phyloP scores from a whole-genome alignment of 2,113 vertebrate species.

The Beaufortia kweichowensis region DNA sequence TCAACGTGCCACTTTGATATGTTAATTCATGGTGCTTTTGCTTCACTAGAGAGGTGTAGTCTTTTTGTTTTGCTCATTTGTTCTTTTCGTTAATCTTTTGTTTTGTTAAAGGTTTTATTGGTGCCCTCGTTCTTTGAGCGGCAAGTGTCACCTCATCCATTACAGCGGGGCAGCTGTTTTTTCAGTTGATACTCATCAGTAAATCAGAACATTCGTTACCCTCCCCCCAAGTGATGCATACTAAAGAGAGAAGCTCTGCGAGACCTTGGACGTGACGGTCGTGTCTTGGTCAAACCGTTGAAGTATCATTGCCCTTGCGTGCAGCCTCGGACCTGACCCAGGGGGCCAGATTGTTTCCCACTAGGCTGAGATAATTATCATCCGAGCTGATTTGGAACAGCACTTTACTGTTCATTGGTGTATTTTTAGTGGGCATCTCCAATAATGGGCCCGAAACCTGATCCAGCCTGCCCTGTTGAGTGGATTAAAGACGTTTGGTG shows the following conservation, averaged over 20 bases:
- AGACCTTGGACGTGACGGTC: constrained; percentile 18
- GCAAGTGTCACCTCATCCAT: constrained; percentile 25
- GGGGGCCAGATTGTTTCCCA: constrained; percentile 38
- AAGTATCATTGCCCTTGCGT: not conserved
- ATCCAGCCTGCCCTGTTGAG: constrained; percentile 38
- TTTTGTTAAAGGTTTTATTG: constrained; percentile 39
- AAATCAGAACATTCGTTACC: constrained; percentile 17
- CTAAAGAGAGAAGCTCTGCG: not conserved
- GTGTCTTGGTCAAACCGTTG: constrained; percentile 14
- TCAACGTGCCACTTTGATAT: constrained; percentile 52
- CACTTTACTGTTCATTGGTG: constrained; percentile 30
- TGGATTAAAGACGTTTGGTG: constrained; percentile 30
- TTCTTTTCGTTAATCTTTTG: constrained; percentile 29
- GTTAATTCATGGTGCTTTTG: constrained; percentile 44
- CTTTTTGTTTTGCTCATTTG: constrained; percentile 32
- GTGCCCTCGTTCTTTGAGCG: not conserved
- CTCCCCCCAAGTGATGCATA: constrained; percentile 18
- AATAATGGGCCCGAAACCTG: constrained; percentile 42
- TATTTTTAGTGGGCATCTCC: constrained; percentile 52
- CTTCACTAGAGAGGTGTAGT: constrained; percentile 28
- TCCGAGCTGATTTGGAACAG: constrained; percentile 35
- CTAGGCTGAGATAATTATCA: constrained; percentile 45
- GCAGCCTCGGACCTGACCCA: constrained; percentile 21
- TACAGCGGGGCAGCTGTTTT: constrained; percentile 30
- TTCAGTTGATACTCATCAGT: constrained; percentile 24